Base-by-base conservation (phyloP, 2,113 vertebrate genomes). In the Empidonax alnorum region DNA sequence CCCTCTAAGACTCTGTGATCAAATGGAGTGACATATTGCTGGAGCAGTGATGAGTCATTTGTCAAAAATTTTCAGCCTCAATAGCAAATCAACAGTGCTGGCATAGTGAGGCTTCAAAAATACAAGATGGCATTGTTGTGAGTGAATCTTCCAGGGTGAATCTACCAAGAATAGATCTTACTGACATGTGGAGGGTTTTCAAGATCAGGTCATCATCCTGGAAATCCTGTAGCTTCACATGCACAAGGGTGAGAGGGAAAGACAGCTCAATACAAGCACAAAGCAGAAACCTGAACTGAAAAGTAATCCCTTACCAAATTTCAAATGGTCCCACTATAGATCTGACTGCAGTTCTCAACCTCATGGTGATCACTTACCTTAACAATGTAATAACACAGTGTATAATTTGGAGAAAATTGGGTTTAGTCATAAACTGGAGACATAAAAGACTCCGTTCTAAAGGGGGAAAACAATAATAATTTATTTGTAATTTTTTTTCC, bases 1-100 rank as follows among this genome's bases (percentile, higher is more conserved):
- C 91, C 95, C 93, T 95, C 83, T 94, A 90, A 94, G 96, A 96
- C 61, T 87, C 87, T 28, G 30, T 90, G 95, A 96, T 97, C 97
- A 96, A 97, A 95, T 90, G 90, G 50, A 52, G 50, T 78, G 92
- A 92, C 83, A 71, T 82, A 87, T 88, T 96, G 85, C 87, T 94
- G 68, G 91, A 92, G 79, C 0, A 0, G 47, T 56, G 58, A 67
- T 97, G 96, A 97, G 92, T 95, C 95, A 97, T 69, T 88, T 74
- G 87, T 33, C 85, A 94, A 42, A 81, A 82, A 93, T 93, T 86
- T 91, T 81, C 90, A 79, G 30, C 93, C 83, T 69, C 81, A 79
- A 19, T 77, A 74, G 84, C 94, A n/a, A 71, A 92, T 91, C 56
- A 59, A 7, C 86, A 69, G 59, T 2, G 2, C 59, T 83, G 93